Base-by-base conservation (phyloP, 2,888 invertebrate genomes). In the Gastracanthus pulcherrimus region DNA sequence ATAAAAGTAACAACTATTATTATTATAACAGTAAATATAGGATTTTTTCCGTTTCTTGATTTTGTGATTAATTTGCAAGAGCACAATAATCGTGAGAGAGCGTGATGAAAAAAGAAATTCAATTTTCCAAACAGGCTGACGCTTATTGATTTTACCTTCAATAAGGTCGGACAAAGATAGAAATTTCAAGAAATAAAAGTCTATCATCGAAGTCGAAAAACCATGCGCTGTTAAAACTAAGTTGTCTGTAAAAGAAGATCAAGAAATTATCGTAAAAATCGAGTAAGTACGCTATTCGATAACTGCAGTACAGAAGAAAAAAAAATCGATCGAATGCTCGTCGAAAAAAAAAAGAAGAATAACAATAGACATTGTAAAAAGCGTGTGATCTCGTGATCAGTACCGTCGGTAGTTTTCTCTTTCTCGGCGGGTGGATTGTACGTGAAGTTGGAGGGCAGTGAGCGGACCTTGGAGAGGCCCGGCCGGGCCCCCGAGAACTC, bases 361-460 rank as follows among this genome's bases (percentile, higher is more conserved):
- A 6, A 38, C 34, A 58, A 69, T 51, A 66, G 9, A 66, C 11
- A 34, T 23, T 26, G n/a, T 58, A 51, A 26, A 41, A 26, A 41
- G 64, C 45, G 29, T 11, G 16, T n/a, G 23, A 58, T 67, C 29
- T 66, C 6, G 19, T 45, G 36, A 76, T 23, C 48, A 34, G 26
- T 84, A 88, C 90, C 90, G 72, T 89, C 89, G 69, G 85, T 84
- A 55, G 85, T 84, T 77, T 84, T 87, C 58, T 89, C 89, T 45
- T 82, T 87, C 26, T 86, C 91, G 9, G 94, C 94, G 48, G 96
- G 95, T 84, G 96, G 96, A 91, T 95, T 96, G 92, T 96, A 97
- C 41, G 95, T 96, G 91, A 97, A 97, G 92, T 97, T 96, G 77
- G 96, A 95, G 76, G 97, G 97, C 85, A 97, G 93, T 80, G 97